Percentiles rank a stretch among this genome's conserved stretches.
These are phyloP conservation scores for Calidris pugnax DNA, from an alignment of 2,113 vertebrate genomes.

Conservation along the genomic window DNA sequence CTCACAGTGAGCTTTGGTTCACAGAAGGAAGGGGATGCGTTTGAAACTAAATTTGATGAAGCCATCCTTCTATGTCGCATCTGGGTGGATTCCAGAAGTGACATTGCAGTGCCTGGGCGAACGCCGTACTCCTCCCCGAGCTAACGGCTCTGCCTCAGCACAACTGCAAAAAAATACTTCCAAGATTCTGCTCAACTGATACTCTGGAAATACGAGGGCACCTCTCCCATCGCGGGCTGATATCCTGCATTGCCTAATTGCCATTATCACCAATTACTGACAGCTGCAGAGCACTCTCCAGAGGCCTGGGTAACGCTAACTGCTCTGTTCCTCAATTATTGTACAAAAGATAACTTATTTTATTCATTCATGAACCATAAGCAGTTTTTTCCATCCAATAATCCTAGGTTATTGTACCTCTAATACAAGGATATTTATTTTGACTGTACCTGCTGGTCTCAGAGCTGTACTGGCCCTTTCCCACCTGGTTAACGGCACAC, in stretches of 20 bases:
- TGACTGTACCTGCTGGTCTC: conserved; percentile 88
- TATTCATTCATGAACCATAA: not conserved
- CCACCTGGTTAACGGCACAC: conserved; percentile 93
- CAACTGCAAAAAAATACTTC: not conserved
- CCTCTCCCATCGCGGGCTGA: not conserved
- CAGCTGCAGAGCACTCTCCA: not conserved
- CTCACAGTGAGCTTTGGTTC: not conserved
- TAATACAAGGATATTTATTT: accelerated
- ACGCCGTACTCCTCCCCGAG: not conserved
- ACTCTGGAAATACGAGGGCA: not conserved
- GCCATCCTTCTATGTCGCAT: conserved; percentile 1
- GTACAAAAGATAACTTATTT: not conserved
- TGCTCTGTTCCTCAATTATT: not conserved
- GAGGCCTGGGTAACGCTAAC: not conserved
- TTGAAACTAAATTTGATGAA: not conserved
- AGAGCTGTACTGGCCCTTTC: conserved; percentile 89
- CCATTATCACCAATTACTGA: not conserved
- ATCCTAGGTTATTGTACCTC: too few species aligned
- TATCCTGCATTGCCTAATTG: not conserved
- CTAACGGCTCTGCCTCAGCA: not conserved
- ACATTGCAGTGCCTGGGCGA: not conserved
- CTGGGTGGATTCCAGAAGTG: not conserved
- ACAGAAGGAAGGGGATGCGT: not conserved
- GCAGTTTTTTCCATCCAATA: not conserved
- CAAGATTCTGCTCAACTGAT: not conserved